Percentiles rank a stretch among this genome's conserved stretches.
These are phyloP conservation scores for Copidosoma aretas DNA, from an alignment of 2,888 invertebrate genomes.

Conservation along the genomic window DNA sequence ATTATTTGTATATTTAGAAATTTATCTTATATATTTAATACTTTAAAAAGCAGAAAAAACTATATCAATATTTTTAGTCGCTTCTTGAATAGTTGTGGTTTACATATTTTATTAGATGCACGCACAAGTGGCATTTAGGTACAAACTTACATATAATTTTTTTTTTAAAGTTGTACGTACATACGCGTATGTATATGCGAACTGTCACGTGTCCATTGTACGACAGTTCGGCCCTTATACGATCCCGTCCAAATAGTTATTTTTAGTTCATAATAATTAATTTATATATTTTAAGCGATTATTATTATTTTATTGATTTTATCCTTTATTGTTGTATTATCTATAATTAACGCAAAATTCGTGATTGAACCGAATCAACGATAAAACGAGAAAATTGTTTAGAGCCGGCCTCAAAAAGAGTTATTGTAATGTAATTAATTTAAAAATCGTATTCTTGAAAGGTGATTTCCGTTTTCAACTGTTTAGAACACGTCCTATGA, in stretches of 20 bases:
- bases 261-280: conserved; percentile 30
- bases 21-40: conserved; percentile 47
- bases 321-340: conserved; percentile 31
- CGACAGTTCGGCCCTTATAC: conserved; percentile 37
- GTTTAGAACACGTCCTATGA: background rate
- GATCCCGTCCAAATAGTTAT: conserved; percentile 41
- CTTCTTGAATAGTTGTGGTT: background rate
- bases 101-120: conserved; percentile 20
- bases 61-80: conserved; percentile 18
- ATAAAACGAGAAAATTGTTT: background rate
- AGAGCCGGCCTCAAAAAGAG: conserved; percentile 40
- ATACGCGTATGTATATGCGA: conserved; percentile 15
- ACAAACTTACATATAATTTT: conserved; percentile 18
- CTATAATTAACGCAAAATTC: conserved; percentile 5
- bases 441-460: background rate
- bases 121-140: conserved; percentile 28
- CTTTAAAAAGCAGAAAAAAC: conserved; percentile 4
- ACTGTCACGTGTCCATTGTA: conserved; percentile 4
- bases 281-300: conserved; percentile 10
- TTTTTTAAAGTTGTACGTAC: too few species aligned
- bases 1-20: conserved; percentile 20
- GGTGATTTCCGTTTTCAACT: background rate
- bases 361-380: conserved; percentile 6
- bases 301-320: conserved; percentile 28
- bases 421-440: background rate